Conservation (phyloP, 2,113 vertebrate genomes). For the Miniopterus natalensis region DNA sequence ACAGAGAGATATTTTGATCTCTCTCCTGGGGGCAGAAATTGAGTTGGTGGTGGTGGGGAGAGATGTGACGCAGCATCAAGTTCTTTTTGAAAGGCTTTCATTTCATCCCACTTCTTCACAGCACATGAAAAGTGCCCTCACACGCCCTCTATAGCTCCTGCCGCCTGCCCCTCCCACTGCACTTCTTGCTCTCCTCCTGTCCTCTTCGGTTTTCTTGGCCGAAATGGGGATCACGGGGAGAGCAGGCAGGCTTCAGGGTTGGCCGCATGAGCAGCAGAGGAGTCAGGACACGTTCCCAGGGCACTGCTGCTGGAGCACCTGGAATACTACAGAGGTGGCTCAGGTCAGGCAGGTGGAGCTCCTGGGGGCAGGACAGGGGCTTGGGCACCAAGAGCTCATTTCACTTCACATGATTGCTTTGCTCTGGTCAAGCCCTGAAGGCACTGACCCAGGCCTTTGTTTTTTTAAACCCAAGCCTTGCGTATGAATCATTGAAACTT, state of each 20-base stretch:
- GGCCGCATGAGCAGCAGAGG: background rate
- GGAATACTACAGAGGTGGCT: accelerated
- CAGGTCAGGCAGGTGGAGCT: accelerated
- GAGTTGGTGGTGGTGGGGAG: background rate
- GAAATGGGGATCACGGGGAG: background rate
- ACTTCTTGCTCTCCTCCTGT: background rate
- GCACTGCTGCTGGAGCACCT: too few species aligned
- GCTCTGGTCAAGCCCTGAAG: background rate
- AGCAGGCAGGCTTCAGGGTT: background rate
- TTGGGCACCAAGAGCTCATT: background rate
- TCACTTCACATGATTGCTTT: background rate
- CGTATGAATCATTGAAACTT: background rate
- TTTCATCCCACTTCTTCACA: constrained; percentile 60
- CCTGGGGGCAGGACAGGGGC: accelerated
- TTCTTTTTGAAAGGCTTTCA: constrained; percentile 40
- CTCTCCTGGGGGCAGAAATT: constrained; percentile 41
- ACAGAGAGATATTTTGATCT: constrained; percentile 67
- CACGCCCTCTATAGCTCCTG: background rate
- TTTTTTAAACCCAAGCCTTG: background rate
- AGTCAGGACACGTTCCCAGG: background rate
- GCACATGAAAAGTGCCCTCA: background rate
- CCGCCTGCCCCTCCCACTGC: background rate
- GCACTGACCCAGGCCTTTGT: background rate
- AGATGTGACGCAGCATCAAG: background rate
- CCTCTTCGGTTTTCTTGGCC: background rate